A percentile compares a stretch with the other conserved stretches of the same genome.
Evolutionary conservation across 2,888 invertebrate species (phyloP).

Genomic region (Sarcophaga rosellei): DNA sequence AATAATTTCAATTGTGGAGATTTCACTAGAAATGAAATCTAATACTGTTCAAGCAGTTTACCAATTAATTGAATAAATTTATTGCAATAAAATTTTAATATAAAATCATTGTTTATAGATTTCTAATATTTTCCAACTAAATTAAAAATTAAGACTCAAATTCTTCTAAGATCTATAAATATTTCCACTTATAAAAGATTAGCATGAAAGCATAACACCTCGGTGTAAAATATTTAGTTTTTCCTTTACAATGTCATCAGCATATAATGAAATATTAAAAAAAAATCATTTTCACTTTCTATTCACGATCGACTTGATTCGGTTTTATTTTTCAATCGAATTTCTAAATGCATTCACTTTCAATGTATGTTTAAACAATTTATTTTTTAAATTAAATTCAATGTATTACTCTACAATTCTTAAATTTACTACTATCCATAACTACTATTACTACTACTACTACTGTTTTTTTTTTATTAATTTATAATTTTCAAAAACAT

Average conservation of each 20-base stretch:
- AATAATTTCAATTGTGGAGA: constrained; percentile 24
- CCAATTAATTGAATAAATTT: constrained; percentile 8
- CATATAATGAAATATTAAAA: too few relatives aligned
- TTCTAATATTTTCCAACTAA: too few relatives aligned
- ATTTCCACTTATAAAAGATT: too few relatives aligned
- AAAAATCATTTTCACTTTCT: too few relatives aligned
- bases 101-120: neutral
- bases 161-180: too few relatives aligned
- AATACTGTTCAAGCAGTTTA: neutral
- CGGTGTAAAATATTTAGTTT: too few relatives aligned
- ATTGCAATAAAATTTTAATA: neutral
- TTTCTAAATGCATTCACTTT: constrained; percentile 28
- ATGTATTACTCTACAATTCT: too few relatives aligned
- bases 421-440: constrained; percentile 33
- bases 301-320: too few relatives aligned
- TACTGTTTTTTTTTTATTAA: constrained; percentile 26
- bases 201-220: too few relatives aligned
- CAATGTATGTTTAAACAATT: constrained; percentile 43
- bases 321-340: too few relatives aligned
- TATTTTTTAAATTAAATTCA: constrained; percentile 35
- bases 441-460: constrained; percentile 33
- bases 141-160: too few relatives aligned
- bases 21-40: constrained; percentile 19
- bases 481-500: constrained; percentile 57
- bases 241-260: too few relatives aligned